Evolutionary conservation across 2,113 vertebrate species (phyloP).

Genomic region (Amblyornis subalaris): DNA sequence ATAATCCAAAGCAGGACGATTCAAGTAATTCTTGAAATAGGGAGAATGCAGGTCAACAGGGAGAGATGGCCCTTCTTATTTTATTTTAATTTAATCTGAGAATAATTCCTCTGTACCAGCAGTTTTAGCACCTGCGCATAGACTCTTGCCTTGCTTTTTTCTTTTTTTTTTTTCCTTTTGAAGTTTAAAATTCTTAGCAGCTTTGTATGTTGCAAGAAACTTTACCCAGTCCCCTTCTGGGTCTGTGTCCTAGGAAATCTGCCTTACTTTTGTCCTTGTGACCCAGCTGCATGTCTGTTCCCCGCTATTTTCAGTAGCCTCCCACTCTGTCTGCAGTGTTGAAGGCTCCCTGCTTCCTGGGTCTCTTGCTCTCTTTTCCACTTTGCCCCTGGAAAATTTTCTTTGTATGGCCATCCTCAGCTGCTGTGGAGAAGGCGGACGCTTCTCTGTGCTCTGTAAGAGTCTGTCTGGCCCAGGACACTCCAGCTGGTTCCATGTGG

Average conservation of each 20-base stretch:
- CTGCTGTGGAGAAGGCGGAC: not conserved
- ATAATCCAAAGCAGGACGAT: not conserved
- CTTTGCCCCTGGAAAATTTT: not conserved
- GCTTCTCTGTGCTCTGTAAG: not conserved
- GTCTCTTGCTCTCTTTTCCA: not conserved
- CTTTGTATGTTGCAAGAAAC: not conserved
- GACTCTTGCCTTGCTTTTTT: not conserved
- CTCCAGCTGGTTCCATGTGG: not conserved
- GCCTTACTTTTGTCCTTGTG: not conserved
- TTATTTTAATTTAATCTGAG: not conserved
- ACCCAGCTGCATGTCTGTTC: not conserved
- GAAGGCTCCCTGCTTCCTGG: not conserved
- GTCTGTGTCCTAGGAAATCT: not conserved
- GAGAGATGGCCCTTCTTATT: not conserved
- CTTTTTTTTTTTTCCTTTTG: not conserved
- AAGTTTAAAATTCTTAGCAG: not conserved
- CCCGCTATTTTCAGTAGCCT: slow-evolving; percentile 26
- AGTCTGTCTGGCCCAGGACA: not conserved
- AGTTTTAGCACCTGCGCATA: not conserved
- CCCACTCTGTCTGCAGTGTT: slow-evolving; percentile 6
- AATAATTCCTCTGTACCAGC: not conserved
- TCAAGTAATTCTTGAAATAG: not conserved
- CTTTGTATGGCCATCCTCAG: not conserved
- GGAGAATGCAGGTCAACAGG: not conserved
- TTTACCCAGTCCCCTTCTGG: not conserved